Conservation (phyloP, 2,888 invertebrate species). For the Luperina testacea region DNA sequence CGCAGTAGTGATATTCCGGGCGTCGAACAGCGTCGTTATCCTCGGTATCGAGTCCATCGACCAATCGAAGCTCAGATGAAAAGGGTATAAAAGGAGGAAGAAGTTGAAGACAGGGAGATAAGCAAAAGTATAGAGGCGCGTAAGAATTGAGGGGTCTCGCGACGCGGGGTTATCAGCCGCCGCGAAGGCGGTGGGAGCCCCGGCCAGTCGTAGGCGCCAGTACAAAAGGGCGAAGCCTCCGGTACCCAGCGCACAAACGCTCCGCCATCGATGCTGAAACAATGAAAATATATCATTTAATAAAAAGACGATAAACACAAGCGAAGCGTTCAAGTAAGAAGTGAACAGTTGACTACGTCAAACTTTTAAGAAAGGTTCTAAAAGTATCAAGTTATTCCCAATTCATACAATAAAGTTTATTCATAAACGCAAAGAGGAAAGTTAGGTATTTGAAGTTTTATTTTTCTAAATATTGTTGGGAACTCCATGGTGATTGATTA, state of each 20-base stretch:
- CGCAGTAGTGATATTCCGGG: constrained; percentile 93
- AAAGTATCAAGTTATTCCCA: constrained; percentile 66
- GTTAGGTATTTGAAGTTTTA: constrained; percentile 72
- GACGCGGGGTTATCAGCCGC: constrained; percentile 99
- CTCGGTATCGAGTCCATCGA: constrained; percentile 99
- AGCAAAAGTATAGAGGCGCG: constrained; percentile 96
- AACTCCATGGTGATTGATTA: constrained; percentile 85
- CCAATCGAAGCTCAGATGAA: constrained; percentile 98
- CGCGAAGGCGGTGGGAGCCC: constrained; percentile 95
- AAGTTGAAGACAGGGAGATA: constrained; percentile 98
- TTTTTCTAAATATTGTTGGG: constrained; percentile 76
- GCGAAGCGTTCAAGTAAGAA: constrained; percentile 54
- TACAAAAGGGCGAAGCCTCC: constrained; percentile 93
- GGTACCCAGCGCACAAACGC: constrained; percentile 92
- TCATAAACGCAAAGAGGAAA: constrained; percentile 71
- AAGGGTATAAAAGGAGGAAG: constrained; percentile 95
- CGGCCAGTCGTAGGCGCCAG: constrained; percentile 94
- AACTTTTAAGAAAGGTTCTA: constrained; percentile 65
- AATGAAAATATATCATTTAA: constrained; percentile 70
- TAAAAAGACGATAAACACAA: constrained; percentile 55
- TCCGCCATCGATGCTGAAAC: constrained; percentile 93
- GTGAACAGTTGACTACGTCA: constrained; percentile 58
- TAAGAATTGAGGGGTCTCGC: constrained; percentile 94
- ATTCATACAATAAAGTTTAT: constrained; percentile 69
- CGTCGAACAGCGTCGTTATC: constrained; percentile 94